phyloP scores from a whole-genome alignment of 2,888 invertebrate species.

The Catocala fraxini region DNA sequence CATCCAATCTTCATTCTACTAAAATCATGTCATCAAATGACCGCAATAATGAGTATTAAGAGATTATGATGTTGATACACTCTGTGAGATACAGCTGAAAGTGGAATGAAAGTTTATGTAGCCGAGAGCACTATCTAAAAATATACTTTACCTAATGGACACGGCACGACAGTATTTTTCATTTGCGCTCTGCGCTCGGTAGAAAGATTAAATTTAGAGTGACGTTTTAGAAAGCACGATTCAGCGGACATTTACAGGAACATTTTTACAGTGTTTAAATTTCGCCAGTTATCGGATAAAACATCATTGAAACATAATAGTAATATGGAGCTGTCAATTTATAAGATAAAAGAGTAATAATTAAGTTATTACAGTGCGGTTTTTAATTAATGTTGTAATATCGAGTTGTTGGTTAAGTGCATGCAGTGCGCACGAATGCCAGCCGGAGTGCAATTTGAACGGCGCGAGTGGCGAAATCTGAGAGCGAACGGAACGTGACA shows the following conservation, averaged over 20 bases:
- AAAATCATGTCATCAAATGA: conserved; percentile 48
- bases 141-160: conserved; percentile 80
- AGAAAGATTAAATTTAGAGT: conserved; percentile 79
- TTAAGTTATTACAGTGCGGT: conserved; percentile 37
- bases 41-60: conserved; percentile 22
- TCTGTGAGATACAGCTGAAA: conserved; percentile 34
- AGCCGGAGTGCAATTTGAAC: conserved; percentile 75
- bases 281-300: conserved; percentile 8
- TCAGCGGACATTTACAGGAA: conserved; percentile 45
- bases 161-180: conserved; percentile 77
- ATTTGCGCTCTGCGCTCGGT: conserved; percentile 67
- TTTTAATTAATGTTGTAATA: conserved; percentile 59
- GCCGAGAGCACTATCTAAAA: conserved; percentile 70
- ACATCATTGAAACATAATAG: background rate
- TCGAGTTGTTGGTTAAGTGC: conserved; percentile 61
- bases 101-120: conserved; percentile 62
- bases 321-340: conserved; percentile 3
- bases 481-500: conserved; percentile 82
- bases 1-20: conserved; percentile 55
- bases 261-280: conserved; percentile 21
- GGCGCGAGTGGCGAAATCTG: conserved; percentile 80
- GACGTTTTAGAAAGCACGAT: conserved; percentile 74
- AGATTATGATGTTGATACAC: conserved; percentile 17
- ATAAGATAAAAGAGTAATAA: conserved; percentile 25
- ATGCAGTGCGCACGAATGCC: conserved; percentile 65